Base-by-base conservation (phyloP, 2,113 vertebrate species). In the Oostethus manadensis region DNA sequence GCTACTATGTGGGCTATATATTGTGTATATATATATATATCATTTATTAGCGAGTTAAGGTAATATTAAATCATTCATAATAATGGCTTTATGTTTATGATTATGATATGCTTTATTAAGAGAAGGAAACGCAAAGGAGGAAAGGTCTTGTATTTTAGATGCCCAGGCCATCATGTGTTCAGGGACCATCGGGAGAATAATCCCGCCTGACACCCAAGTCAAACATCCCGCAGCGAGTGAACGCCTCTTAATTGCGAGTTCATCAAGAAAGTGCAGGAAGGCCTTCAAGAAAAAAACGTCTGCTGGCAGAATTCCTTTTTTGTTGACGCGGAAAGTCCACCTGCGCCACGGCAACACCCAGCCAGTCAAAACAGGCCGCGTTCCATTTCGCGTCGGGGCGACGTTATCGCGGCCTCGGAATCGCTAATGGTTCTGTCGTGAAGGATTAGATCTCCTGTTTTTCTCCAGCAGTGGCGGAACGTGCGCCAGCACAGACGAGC, bases 361-460 rank as follows among this genome's bases (percentile, higher is more conserved):
- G 64, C 68, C 73, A 82, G 81, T 82, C 82, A 79, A 81, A 85
- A 85, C 82, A 85, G 78, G 78, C 83, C 68, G 68, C 71, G 64
- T 73, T 84, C 76, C 76, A 82, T 84, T 79, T 73, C 77, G 74
- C 79, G 70, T 65, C 60, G 63, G 68, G 44, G 73, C 62, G 71
- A 77, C 75, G 66, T 82, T 79, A 80, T 76, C 79, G 53, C 78
- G 66, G 66, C 51, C 62, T 48, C 78, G 77, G 82, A 77, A 83
- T 84, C 74, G 81, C 78, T 71, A 74, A 78, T 76, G 77, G 70
- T 67, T 73, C 77, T 70, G 77, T 85, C 83, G 73, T 77, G 76
- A 80, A 77, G 82, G 84, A 84, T 86, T 83, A 80, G 62, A 77
- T 65, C 62, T 64, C 35, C 9, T 11, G 35, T 38, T 9, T 38